Evolutionary conservation across 2,888 invertebrate species (phyloP).

Genomic region (Erebia epiphron): DNA sequence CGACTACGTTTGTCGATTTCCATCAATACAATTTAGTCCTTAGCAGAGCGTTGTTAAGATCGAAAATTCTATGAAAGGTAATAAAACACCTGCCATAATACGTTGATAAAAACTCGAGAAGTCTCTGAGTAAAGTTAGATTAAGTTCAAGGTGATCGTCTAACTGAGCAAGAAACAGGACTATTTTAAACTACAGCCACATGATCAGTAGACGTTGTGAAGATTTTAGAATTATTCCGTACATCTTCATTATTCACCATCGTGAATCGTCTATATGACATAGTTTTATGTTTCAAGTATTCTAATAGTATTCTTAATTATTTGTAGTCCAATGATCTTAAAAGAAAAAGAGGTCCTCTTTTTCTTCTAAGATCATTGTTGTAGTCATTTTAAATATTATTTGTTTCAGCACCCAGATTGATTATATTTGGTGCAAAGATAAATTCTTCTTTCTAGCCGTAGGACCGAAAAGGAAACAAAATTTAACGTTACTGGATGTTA

Average conservation of each 20-base stretch:
- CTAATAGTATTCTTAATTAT: too few relatives aligned
- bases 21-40: slow-evolving; percentile 10
- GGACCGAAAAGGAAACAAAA: too few relatives aligned
- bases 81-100: slow-evolving; percentile 17
- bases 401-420: too few relatives aligned
- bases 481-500: too few relatives aligned
- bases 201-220: background rate
- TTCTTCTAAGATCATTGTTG: too few relatives aligned
- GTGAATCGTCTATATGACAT: background rate
- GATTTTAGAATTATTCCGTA: background rate
- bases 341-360: too few relatives aligned
- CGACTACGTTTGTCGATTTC: slow-evolving; percentile 14
- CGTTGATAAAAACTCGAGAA: slow-evolving; percentile 24
- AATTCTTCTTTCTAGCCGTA: too few relatives aligned
- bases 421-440: too few relatives aligned
- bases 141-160: slow-evolving; percentile 37
- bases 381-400: too few relatives aligned
- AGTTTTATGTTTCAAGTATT: too few relatives aligned
- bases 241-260: background rate
- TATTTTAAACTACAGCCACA: background rate
- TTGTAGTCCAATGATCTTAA: too few relatives aligned
- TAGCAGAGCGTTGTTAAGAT: background rate
- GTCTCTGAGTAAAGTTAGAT: slow-evolving; percentile 25
- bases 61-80: slow-evolving; percentile 5
- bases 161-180: slow-evolving; percentile 14